These are phyloP conservation scores for Merodon equestris DNA, from an alignment of 2,888 invertebrate genomes.

Conservation along the genomic window DNA sequence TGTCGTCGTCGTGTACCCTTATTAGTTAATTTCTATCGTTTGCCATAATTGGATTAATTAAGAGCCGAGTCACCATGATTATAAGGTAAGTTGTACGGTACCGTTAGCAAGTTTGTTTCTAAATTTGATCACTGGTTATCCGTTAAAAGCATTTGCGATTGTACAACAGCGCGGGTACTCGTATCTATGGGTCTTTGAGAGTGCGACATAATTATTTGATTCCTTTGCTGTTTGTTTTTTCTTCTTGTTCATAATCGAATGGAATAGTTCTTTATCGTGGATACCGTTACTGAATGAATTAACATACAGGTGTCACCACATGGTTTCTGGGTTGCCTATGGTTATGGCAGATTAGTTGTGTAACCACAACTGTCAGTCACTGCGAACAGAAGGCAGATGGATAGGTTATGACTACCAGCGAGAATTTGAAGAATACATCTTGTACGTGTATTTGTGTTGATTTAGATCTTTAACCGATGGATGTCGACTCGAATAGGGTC, in stretches of 20 bases:
- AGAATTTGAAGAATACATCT: constrained; percentile 17
- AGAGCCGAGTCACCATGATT: constrained; percentile 56
- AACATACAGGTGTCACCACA: constrained; percentile 52
- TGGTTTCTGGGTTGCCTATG: constrained; percentile 43
- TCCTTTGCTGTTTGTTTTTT: constrained; percentile 22
- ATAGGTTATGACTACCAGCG: not conserved
- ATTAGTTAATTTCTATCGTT: constrained; percentile 36
- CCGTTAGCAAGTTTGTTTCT: constrained; percentile 32
- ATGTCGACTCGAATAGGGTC: constrained; percentile 49
- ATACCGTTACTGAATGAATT: constrained; percentile 60
- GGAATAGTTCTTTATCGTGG: constrained; percentile 15
- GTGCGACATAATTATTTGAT: too few relatives aligned
- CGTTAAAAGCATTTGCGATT: not conserved
- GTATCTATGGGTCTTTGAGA: too few relatives aligned
- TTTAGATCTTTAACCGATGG: constrained; percentile 38
- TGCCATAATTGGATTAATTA: constrained; percentile 68
- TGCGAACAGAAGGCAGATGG: constrained; percentile 27
- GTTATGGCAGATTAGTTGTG: constrained; percentile 43
- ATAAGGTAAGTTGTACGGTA: constrained; percentile 48
- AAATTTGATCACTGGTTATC: constrained; percentile 38
- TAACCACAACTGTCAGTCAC: constrained; percentile 36
- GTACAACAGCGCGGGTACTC: too few relatives aligned
- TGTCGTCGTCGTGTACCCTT: not conserved
- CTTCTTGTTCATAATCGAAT: not conserved
- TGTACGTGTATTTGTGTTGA: constrained; percentile 46